Evolutionary conservation across 2,797 vertebrate genomes (phyloP), one percentile per base, ranked within the genome.

Genomic region (Brachymystax lenok): DNA sequence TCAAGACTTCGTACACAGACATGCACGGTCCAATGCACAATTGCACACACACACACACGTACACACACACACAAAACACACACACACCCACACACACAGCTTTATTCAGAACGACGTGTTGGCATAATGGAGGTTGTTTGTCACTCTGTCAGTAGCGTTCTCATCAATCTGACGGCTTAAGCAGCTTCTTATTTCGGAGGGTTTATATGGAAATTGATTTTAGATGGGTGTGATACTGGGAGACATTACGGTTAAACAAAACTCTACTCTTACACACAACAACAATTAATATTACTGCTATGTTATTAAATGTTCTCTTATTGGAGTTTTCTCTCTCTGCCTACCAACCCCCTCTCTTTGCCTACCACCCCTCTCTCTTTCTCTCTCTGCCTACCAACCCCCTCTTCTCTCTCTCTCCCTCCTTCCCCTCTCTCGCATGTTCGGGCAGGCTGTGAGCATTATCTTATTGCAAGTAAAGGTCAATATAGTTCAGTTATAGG

Each of bases 381-480:
- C 7, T 40, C 7, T 8, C 35, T 2, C 6, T 40, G 2, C 0
- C 40, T 40, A 2, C 10, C 40, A 10, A 0, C 10, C 35, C 7
- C 35, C 1, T 5, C 6, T 5, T 35, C 5, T 35, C 33, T 35
- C 5, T 1, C 35, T 28, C 64, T 16, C 13, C 7, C 66, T 27
- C 14, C 19, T 63, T 10, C 19, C 21, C 21, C 12, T n/a, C 24
- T 16, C 1, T 64, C 21, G 1, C 74, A 73, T 79, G 61, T 79
- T 0, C 3, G 74, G 82, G 78, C 74, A 76, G 75, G 78, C 76
- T 79, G 75, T 79, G 84, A 84, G 64, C 75, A 64, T 75, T 28
- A 66, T 85, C 78, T 80, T 83, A 85, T 84, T 77, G 69, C 69
- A 82, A 79, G 80, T 85, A 86, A 90, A 91, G 88, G 87, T 91